phyloP scores from a whole-genome alignment of 2,797 vertebrate species.

The Sorex maritimensis region DNA sequence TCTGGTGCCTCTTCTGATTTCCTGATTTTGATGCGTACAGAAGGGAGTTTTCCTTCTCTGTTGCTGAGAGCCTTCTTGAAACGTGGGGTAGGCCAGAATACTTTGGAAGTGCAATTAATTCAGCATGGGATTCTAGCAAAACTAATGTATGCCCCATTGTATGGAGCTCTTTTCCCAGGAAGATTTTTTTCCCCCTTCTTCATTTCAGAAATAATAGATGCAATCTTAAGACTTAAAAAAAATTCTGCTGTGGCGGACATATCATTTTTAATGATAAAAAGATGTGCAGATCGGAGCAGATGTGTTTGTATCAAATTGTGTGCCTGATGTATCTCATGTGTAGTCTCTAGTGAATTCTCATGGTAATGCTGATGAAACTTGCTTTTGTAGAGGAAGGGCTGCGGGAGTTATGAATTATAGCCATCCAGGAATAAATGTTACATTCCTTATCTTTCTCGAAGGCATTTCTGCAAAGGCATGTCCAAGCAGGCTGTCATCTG shows the following conservation, averaged over 20 bases:
- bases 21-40: conserved; percentile 60
- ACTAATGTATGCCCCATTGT: background rate
- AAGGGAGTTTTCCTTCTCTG: conserved; percentile 48
- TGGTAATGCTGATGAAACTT: conserved; percentile 53
- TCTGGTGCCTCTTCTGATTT: conserved; percentile 71
- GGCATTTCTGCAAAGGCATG: conserved; percentile 57
- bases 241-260: background rate
- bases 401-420: conserved; percentile 77
- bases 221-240: conserved; percentile 67
- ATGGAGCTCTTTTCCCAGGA: conserved; percentile 55
- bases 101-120: conserved; percentile 59
- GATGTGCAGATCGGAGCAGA: conserved; percentile 80
- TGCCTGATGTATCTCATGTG: conserved; percentile 73
- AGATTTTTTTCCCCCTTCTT: background rate
- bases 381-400: conserved; percentile 60
- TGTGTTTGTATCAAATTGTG: conserved; percentile 71
- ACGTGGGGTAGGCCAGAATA: conserved; percentile 42
- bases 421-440: conserved; percentile 71
- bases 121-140: conserved; percentile 55
- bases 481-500: conserved; percentile 49
- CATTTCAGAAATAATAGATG: conserved; percentile 73
- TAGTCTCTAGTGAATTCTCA: conserved; percentile 63
- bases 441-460: conserved; percentile 81
- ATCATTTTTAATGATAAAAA: conserved; percentile 83
- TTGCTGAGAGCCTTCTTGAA: conserved; percentile 65